These are phyloP conservation scores for Fratercula arctica DNA, from an alignment of 2,797 vertebrate species.

Conservation along the genomic window DNA sequence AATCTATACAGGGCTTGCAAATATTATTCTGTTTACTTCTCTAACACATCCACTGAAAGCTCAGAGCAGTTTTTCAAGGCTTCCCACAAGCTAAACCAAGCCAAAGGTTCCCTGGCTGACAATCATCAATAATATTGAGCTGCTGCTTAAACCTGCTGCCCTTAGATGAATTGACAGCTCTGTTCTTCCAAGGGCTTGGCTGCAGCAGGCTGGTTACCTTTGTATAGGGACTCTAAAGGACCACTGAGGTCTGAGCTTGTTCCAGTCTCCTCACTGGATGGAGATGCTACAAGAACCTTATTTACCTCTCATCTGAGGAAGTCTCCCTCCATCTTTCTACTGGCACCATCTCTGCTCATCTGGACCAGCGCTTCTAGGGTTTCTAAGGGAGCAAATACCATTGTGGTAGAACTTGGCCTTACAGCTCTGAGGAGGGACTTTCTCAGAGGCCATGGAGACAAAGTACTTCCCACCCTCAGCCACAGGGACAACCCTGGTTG, in stretches of 20 bases:
- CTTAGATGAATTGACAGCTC: neutral
- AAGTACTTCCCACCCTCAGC: neutral
- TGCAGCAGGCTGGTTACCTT: neutral
- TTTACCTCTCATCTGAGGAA: neutral
- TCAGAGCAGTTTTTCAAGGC: neutral
- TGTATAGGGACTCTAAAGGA: neutral
- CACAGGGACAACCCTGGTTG: neutral
- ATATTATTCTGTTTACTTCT: constrained; percentile 38
- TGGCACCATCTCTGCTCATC: neutral
- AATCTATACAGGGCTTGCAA: constrained; percentile 53
- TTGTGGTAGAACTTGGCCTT: neutral
- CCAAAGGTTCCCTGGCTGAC: neutral
- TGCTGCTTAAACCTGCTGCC: neutral
- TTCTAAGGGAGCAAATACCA: neutral
- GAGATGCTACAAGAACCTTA: neutral
- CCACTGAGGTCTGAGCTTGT: neutral
- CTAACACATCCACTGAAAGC: neutral
- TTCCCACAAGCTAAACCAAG: constrained; percentile 3
- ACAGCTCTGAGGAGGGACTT: neutral
- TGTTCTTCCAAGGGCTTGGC: neutral
- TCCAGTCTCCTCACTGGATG: neutral
- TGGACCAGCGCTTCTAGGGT: neutral
- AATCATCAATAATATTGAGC: neutral
- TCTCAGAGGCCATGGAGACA: neutral
- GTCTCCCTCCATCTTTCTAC: neutral